phyloP scores from a whole-genome alignment of 1,140 invertebrate species.

The Cotesia typhae region DNA sequence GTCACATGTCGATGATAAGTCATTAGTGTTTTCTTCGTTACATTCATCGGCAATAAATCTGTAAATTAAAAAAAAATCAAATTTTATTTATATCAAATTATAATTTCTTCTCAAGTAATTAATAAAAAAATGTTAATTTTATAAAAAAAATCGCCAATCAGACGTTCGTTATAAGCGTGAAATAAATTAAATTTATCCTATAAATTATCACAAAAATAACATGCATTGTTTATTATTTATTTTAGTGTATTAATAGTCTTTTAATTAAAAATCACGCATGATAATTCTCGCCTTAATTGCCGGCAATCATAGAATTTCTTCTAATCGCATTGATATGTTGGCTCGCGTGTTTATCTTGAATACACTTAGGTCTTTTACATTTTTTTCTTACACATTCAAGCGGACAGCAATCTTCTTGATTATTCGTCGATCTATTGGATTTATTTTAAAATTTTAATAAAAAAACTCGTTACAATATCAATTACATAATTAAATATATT shows the following conservation, averaged over 20 bases:
- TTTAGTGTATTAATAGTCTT: neutral
- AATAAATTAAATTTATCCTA: too few relatives aligned
- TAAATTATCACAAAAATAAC: too few relatives aligned
- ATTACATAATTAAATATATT: too few relatives aligned
- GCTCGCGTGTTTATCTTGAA: constrained; percentile 59
- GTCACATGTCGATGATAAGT: constrained; percentile 48
- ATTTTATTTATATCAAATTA: constrained; percentile 1
- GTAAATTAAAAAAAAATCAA: constrained; percentile 3
- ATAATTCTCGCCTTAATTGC: constrained; percentile 7
- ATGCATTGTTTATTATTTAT: too few relatives aligned
- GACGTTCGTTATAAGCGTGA: too few relatives aligned
- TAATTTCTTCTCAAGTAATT: too few relatives aligned
- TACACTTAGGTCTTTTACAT: constrained; percentile 55
- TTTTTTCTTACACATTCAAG: constrained; percentile 56
- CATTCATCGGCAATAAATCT: constrained; percentile 4
- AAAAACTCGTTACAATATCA: neutral
- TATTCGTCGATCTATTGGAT: constrained; percentile 47
- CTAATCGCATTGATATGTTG: constrained; percentile 44
- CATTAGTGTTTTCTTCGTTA: constrained; percentile 42
- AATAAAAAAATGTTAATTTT: too few relatives aligned
- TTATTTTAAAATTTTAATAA: constrained; percentile 24
- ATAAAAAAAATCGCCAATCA: too few relatives aligned
- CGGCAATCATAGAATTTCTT: constrained; percentile 2
- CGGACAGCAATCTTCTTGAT: constrained; percentile 56
- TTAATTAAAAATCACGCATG: constrained; percentile 23